Conservation (phyloP, 1,140 invertebrate species). For the Eufriesea mexicana region DNA sequence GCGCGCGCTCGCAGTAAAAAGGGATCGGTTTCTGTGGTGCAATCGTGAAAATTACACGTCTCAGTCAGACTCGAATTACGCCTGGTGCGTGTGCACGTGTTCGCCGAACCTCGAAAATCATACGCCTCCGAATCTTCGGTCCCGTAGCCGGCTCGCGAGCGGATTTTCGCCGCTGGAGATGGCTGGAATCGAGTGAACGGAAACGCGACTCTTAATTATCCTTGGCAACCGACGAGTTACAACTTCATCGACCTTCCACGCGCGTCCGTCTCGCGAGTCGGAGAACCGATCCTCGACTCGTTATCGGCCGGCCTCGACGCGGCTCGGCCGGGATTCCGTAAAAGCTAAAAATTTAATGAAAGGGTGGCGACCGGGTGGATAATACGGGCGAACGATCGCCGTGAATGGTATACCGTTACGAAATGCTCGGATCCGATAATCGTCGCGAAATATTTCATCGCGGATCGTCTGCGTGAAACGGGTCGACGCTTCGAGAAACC, state of each 20-base stretch:
- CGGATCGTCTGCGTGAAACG: neutral
- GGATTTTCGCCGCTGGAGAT: neutral
- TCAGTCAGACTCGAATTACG: slow-evolving; percentile 52
- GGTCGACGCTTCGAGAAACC: slow-evolving; percentile 5
- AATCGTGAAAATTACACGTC: slow-evolving; percentile 67
- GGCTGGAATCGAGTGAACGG: neutral
- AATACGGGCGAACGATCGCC: neutral
- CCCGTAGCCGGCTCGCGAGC: no score
- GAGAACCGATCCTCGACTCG: neutral
- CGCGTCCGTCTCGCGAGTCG: no score
- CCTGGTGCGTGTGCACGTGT: slow-evolving; percentile 42
- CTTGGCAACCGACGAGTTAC: neutral
- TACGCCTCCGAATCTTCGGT: neutral
- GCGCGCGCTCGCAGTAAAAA: slow-evolving; percentile 17
- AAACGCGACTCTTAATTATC: neutral
- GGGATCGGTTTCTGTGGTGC: slow-evolving; percentile 59
- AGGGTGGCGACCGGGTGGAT: neutral
- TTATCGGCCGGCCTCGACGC: no score
- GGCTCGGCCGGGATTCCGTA: neutral
- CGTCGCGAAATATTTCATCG: slow-evolving; percentile 43
- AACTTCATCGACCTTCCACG: no score
- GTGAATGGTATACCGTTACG: slow-evolving; percentile 22
- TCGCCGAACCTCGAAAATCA: slow-evolving; percentile 43
- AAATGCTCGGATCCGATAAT: neutral
- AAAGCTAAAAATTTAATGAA: neutral